Evolutionary conservation across 2,888 invertebrate genomes (phyloP).

Genomic region (Oscheius sp.): DNA sequence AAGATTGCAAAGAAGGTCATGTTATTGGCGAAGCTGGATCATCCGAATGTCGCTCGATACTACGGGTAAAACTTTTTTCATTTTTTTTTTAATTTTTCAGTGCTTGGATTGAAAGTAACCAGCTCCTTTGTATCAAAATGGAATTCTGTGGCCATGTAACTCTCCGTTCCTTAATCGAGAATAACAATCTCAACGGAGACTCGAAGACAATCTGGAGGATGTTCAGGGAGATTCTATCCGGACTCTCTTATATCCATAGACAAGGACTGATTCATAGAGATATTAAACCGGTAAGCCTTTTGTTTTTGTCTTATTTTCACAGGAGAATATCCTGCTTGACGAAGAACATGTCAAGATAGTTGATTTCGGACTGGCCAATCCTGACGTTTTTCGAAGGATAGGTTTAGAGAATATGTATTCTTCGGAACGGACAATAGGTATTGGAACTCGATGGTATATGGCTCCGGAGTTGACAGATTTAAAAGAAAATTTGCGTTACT

Average conservation of each 20-base stretch:
- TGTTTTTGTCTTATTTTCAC: background rate
- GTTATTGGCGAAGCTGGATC: too few species aligned
- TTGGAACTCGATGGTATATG: background rate
- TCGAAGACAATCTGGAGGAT: too few species aligned
- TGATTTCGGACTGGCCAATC: background rate
- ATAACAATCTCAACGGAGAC: background rate
- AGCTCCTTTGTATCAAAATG: background rate
- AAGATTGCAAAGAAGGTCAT: too few species aligned
- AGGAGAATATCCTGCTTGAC: background rate
- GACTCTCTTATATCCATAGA: background rate
- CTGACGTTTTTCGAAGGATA: background rate
- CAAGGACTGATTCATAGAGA: background rate
- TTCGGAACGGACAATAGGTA: background rate
- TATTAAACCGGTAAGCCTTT: background rate
- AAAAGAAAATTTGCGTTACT: background rate
- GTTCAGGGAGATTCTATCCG: too few species aligned
- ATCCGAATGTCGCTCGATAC: background rate
- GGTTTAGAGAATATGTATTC: background rate
- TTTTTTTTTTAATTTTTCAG: background rate
- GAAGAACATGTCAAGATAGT: background rate
- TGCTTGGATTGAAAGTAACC: too few species aligned
- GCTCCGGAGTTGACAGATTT: too few species aligned
- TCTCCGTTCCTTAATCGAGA: background rate
- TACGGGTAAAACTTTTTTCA: background rate
- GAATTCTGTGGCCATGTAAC: background rate